phyloP scores from a whole-genome alignment of 2,113 vertebrate species.

The Centropristis striata region DNA sequence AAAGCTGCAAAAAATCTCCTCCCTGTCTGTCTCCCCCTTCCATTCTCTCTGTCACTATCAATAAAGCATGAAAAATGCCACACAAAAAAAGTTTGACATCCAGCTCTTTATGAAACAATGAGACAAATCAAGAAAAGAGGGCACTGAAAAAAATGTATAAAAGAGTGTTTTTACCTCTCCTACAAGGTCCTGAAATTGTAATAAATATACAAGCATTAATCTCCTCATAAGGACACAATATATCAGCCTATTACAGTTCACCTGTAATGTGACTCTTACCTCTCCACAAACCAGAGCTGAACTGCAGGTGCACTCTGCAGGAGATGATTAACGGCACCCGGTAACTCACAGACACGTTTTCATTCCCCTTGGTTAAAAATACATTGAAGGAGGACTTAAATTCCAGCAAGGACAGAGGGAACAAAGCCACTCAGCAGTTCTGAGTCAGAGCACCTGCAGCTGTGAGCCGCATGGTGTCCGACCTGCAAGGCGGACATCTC shows the following conservation, averaged over 20 bases:
- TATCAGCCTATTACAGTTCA: background rate
- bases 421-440: slow-evolving; percentile 73
- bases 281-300: slow-evolving; percentile 34
- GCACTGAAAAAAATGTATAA: too few relatives aligned
- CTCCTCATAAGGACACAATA: background rate
- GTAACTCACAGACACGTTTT: slow-evolving; percentile 37
- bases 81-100: background rate
- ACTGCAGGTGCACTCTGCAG: slow-evolving; percentile 46
- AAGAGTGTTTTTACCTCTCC: too few relatives aligned
- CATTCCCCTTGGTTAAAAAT: slow-evolving; percentile 69
- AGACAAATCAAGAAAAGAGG: background rate
- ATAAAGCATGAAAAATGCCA: too few relatives aligned
- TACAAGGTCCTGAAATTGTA: too few relatives aligned
- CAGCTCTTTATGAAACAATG: background rate
- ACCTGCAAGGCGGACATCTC: background rate
- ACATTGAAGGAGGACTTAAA: slow-evolving; percentile 47
- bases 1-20: background rate
- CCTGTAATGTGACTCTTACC: background rate
- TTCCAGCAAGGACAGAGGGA: slow-evolving; percentile 29
- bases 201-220: too few relatives aligned
- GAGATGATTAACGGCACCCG: slow-evolving; percentile 54
- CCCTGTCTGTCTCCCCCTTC: too few relatives aligned
- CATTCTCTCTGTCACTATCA: too few relatives aligned
- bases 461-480: background rate
- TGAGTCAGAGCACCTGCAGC: slow-evolving; percentile 64